Conservation (phyloP, 92 coral and sea anemone genomes). For the Zoanthus sansibaricus region DNA sequence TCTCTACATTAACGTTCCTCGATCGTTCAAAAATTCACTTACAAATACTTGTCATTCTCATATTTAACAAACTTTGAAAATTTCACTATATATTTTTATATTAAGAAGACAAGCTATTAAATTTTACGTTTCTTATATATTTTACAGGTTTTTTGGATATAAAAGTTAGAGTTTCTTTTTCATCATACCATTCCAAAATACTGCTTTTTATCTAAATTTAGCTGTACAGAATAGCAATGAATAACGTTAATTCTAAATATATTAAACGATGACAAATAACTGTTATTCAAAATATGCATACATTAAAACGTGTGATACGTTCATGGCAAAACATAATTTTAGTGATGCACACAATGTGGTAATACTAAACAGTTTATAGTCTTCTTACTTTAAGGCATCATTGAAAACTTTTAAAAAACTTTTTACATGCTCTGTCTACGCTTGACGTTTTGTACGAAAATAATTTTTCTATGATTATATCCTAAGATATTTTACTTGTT, state of each 20-base stretch:
- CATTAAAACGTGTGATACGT: background rate
- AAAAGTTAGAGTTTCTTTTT: constrained; percentile 36
- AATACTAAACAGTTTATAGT: background rate
- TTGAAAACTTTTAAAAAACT: background rate
- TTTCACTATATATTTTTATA: background rate
- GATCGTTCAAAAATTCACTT: background rate
- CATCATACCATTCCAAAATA: constrained; percentile 14
- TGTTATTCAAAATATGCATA: constrained; percentile 12
- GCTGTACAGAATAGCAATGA: constrained; percentile 23
- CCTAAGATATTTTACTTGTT: background rate
- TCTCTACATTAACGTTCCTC: background rate
- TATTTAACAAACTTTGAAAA: background rate
- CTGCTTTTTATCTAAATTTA: constrained; percentile 21
- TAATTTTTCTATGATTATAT: background rate
- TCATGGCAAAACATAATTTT: background rate
- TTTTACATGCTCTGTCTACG: background rate
- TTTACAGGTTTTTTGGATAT: constrained; percentile 6
- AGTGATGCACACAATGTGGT: background rate
- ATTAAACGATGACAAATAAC: constrained; percentile 2
- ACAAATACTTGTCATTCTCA: background rate
- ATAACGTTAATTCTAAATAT: constrained; percentile 17
- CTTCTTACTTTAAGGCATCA: background rate
- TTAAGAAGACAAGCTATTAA: background rate
- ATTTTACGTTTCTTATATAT: background rate
- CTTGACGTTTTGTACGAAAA: background rate